A percentile compares a stretch with the other conserved stretches of the same genome.
These are phyloP conservation scores for Prionace glauca DNA, from an alignment of 2,797 vertebrate species.

Conservation along the genomic window DNA sequence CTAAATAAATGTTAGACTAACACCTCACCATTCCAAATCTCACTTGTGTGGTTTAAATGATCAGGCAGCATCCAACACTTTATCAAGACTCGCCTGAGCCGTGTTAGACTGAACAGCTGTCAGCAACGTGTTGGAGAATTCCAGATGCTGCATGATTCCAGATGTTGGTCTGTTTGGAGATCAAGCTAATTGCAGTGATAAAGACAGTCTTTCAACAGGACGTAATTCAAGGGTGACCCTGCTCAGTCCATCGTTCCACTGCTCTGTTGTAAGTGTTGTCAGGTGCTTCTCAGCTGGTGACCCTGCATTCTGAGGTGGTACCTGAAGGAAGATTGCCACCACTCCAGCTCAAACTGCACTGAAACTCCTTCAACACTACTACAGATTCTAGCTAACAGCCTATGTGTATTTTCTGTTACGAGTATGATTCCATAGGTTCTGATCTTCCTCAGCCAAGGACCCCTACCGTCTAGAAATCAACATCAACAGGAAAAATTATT, in stretches of 20 bases:
- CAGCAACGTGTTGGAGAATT: conserved; percentile 81
- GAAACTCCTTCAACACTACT: neutral
- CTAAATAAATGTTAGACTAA: neutral
- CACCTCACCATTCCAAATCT: neutral
- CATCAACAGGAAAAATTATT: neutral
- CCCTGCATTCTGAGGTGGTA: no score
- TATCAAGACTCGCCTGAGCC: neutral
- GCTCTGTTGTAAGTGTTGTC: conserved; percentile 30
- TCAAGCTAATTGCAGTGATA: conserved; percentile 75
- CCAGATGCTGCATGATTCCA: conserved; percentile 91
- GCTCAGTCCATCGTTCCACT: conserved; percentile 61
- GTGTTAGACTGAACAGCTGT: conserved; percentile 97
- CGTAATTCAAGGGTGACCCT: conserved; percentile 61
- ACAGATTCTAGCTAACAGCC: neutral
- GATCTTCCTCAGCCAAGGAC: neutral
- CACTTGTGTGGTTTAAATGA: neutral
- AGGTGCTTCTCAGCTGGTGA: neutral
- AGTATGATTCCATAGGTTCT: neutral
- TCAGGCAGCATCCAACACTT: neutral
- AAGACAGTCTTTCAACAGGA: conserved; percentile 68
- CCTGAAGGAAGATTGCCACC: no score
- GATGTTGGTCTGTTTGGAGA: conserved; percentile 75
- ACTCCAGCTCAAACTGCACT: neutral
- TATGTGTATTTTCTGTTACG: no score
- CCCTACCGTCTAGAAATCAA: neutral